A percentile compares a stretch with the other conserved stretches of the same genome.
Evolutionary conservation across 2,797 vertebrate species (phyloP).

Genomic region (Xenentodon cancila): DNA sequence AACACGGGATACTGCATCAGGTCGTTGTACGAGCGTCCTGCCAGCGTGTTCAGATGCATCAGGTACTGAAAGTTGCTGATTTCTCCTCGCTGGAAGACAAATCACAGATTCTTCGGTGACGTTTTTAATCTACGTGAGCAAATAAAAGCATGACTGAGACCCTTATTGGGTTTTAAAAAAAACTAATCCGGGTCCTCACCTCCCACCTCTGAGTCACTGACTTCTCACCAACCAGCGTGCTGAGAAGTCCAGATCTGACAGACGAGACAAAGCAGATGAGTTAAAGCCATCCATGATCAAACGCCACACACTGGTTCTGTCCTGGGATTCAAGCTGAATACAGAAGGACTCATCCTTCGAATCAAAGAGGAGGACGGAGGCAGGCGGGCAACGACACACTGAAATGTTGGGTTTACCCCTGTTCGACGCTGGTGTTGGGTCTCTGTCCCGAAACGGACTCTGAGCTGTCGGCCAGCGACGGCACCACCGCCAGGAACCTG

Average conservation of each 20-base stretch:
- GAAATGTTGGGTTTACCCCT: constrained; percentile 83
- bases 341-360: too few species aligned
- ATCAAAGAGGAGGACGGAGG: too few species aligned
- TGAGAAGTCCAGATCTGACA: constrained; percentile 93
- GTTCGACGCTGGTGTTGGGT: constrained; percentile 98
- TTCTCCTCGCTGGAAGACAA: constrained; percentile 89
- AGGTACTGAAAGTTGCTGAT: constrained; percentile 99
- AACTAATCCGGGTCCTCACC: constrained; percentile 74
- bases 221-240: constrained; percentile 96
- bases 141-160: too few species aligned
- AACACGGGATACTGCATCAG: constrained; percentile 99
- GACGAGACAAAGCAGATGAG: background rate
- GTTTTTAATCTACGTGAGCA: background rate
- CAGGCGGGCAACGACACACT: too few species aligned
- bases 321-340: too few species aligned
- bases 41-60: constrained; percentile 98
- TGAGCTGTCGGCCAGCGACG: constrained; percentile 96
- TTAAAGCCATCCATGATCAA: background rate
- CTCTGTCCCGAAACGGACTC: constrained; percentile 98
- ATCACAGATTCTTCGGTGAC: constrained; percentile 9
- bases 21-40: constrained; percentile 97
- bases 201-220: constrained; percentile 99
- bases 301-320: too few species aligned
- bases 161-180: too few species aligned
- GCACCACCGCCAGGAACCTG: constrained; percentile 97